A percentile compares a stretch with the other conserved stretches of the same genome.
Evolutionary conservation across 2,113 vertebrate genomes (phyloP).

Genomic region (Daubentonia madagascariensis): DNA sequence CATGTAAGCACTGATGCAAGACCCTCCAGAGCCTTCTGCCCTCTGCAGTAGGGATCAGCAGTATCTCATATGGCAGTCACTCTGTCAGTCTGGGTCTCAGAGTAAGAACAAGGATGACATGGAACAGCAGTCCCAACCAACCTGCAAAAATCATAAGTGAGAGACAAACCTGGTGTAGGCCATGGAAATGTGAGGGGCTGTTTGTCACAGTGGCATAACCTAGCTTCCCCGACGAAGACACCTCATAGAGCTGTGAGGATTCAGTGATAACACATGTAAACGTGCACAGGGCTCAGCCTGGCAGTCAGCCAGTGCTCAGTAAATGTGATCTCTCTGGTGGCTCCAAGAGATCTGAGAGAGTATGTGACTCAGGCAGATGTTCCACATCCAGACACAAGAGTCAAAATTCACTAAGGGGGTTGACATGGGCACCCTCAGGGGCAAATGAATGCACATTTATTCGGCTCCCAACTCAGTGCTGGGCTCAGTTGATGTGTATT

Average conservation of each 20-base stretch:
- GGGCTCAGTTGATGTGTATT: not conserved
- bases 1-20: fast-evolving
- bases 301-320: not conserved
- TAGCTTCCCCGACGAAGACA: not conserved
- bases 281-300: not conserved
- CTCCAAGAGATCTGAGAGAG: not conserved
- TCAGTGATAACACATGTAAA: fast-evolving
- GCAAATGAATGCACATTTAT: not conserved
- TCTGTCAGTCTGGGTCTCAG: not conserved
- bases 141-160: not conserved
- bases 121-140: not conserved
- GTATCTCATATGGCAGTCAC: not conserved
- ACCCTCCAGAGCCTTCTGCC: not conserved
- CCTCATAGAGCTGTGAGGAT: not conserved
- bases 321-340: not conserved
- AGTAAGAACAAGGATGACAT: not conserved
- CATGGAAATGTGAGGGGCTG: not conserved
- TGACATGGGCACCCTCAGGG: not conserved
- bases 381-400: not conserved
- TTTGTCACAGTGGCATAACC: not conserved
- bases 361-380: not conserved
- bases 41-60: not conserved
- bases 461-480: not conserved
- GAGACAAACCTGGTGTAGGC: not conserved
- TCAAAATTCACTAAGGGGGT: not conserved